phyloP scores from a whole-genome alignment of 92 coral and sea anemone species.

The Zoanthus sociatus region DNA sequence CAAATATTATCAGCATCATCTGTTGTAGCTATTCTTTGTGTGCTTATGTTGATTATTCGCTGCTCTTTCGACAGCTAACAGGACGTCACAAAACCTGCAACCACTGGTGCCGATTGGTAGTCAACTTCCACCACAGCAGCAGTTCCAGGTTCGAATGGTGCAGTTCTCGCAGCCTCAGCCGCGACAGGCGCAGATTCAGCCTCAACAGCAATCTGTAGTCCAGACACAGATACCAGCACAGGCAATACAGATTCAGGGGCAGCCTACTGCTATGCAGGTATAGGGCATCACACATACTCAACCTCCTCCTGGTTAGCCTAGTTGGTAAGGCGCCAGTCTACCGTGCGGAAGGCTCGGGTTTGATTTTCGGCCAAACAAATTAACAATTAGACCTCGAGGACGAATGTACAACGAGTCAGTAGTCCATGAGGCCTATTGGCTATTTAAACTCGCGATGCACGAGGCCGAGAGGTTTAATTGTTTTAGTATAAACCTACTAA shows the following conservation, averaged over 20 bases:
- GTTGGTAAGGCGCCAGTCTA: too few relatives aligned
- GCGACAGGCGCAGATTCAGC: constrained; percentile 75
- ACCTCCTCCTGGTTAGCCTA: too few relatives aligned
- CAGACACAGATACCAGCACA: constrained; percentile 73
- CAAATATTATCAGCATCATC: neutral
- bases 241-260: constrained; percentile 79
- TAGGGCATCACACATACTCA: too few relatives aligned
- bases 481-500: too few relatives aligned
- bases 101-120: constrained; percentile 88
- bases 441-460: too few relatives aligned
- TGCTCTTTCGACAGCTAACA: constrained; percentile 77
- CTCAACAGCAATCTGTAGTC: constrained; percentile 71
- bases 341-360: too few relatives aligned
- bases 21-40: neutral
- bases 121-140: constrained; percentile 65
- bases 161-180: constrained; percentile 75
- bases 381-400: too few relatives aligned
- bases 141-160: constrained; percentile 89
- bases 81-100: constrained; percentile 83
- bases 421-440: too few relatives aligned
- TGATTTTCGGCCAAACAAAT: too few relatives aligned
- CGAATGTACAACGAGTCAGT: too few relatives aligned
- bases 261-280: constrained; percentile 23
- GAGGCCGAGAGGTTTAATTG: too few relatives aligned
- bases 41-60: constrained; percentile 42